phyloP scores from a whole-genome alignment of 2,888 invertebrate genomes.

The Byasa hedistus region DNA sequence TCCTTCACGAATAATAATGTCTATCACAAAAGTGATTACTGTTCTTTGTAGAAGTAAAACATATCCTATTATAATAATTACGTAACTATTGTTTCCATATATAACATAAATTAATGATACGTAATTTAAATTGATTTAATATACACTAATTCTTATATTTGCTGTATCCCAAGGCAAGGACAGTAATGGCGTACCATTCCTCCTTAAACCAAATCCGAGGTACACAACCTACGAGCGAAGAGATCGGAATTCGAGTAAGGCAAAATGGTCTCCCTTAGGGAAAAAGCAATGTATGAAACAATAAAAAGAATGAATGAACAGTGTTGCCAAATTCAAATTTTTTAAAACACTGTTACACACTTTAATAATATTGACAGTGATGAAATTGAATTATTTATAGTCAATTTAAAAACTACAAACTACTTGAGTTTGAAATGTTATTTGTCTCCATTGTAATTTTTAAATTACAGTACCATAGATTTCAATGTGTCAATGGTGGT shows the following conservation, averaged over 20 bases:
- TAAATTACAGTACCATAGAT: no score
- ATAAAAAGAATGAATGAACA: constrained; percentile 2
- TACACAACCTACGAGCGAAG: constrained; percentile 26
- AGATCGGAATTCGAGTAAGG: constrained; percentile 19
- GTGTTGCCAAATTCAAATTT: neutral
- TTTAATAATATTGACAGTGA: no score
- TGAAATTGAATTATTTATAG: no score
- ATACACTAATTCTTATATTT: constrained; percentile 9
- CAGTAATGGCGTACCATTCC: constrained; percentile 14
- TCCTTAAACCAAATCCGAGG: constrained; percentile 16
- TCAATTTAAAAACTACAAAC: no score
- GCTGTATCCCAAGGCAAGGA: constrained; percentile 15
- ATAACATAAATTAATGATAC: constrained; percentile 8
- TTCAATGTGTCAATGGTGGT: no score
- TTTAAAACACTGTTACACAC: neutral
- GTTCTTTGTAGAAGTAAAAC: neutral
- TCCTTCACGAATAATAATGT: constrained; percentile 25
- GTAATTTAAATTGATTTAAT: constrained; percentile 4
- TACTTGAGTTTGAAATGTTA: no score
- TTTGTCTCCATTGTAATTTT: no score
- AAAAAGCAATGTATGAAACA: constrained; percentile 7
- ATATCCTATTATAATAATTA: constrained; percentile 20
- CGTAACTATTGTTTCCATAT: constrained; percentile 14
- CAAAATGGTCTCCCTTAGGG: neutral
- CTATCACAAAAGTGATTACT: constrained; percentile 25